Evolutionary conservation across 1,140 invertebrate genomes (phyloP).

Genomic region (Heliconius eleuchia): DNA sequence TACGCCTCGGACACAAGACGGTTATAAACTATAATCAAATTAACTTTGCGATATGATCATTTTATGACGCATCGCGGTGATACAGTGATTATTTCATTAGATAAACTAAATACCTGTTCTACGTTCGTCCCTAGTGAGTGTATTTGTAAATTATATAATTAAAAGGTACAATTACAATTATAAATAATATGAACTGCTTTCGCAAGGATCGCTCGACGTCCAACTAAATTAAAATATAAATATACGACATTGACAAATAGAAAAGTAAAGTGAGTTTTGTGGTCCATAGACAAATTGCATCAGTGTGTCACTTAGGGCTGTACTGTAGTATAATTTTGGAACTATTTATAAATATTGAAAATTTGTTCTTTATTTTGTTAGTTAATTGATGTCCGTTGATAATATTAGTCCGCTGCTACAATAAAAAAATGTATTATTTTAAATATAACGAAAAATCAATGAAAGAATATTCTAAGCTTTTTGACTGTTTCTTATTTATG

Average conservation of each 20-base stretch:
- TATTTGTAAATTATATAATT: conserved; percentile 5
- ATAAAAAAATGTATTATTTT: no score
- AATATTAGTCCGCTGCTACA: no score
- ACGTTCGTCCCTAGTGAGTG: not conserved
- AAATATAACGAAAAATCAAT: no score
- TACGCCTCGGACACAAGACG: conserved; percentile 17
- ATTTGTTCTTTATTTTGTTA: no score
- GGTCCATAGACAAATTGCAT: not conserved
- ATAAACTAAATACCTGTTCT: not conserved
- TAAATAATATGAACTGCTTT: not conserved
- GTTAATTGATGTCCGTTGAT: no score
- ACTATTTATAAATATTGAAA: no score
- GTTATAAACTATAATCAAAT: conserved; percentile 51
- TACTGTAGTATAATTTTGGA: no score
- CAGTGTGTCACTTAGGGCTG: no score
- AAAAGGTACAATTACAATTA: not conserved
- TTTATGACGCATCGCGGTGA: conserved; percentile 42
- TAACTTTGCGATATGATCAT: conserved; percentile 37
- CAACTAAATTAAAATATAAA: conserved; percentile 14
- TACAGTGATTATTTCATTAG: not conserved
- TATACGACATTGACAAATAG: conserved; percentile 24
- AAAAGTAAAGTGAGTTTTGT: not conserved
- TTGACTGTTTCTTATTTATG: no score
- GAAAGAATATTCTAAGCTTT: no score
- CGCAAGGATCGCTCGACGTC: conserved; percentile 17